Evolutionary conservation across 2,888 invertebrate genomes (phyloP), one percentile per base, ranked within the genome.

Genomic region (Thecophora atra): DNA sequence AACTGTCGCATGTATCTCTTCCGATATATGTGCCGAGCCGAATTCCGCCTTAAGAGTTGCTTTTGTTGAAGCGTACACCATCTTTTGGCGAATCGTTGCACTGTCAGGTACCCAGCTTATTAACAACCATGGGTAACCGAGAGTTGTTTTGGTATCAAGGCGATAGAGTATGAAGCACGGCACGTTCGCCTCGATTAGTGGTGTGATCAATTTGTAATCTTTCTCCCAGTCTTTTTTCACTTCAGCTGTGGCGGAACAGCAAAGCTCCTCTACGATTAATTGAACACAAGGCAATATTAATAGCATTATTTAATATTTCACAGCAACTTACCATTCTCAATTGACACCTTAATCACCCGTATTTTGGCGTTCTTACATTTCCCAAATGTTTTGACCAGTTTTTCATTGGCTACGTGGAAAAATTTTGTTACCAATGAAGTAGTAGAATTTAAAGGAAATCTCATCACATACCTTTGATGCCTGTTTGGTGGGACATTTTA

Each of bases 41-140:
- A 99, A 99, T 85, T 98, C 97, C 81, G 93, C 93, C 85, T 98
- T 99, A 37, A 99, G 88, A 0, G 99, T 99, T 0, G 99, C 96
- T 87, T 78, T 78, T 21, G 78, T 78, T 63, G 78, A 78, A 63
- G 77, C 77, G 74, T 78, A 78, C 19, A 78, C 77, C 78, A 78
- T 78, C 72, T 78, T 78, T 42, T 80, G 78, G 72, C 98, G 89
- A 4, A 98, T 93, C 0, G 94, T 91, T 0, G 98, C 94, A 72
- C 90, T 91, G 82, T 99, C 99, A 0, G 99, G 99, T 0, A 94
- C 95, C 96, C 98, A 99, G 79, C 94, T 94, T 70, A 97, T 91
- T 70, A 97, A 89, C 11, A 99, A 86, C 98, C 99, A 99, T 80
- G 96, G 94, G 86, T 94, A 92, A 0, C 96, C 96, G 8, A 92